phyloP scores from a whole-genome alignment of 2,797 vertebrate species.

The Pseudochirops corinnae region DNA sequence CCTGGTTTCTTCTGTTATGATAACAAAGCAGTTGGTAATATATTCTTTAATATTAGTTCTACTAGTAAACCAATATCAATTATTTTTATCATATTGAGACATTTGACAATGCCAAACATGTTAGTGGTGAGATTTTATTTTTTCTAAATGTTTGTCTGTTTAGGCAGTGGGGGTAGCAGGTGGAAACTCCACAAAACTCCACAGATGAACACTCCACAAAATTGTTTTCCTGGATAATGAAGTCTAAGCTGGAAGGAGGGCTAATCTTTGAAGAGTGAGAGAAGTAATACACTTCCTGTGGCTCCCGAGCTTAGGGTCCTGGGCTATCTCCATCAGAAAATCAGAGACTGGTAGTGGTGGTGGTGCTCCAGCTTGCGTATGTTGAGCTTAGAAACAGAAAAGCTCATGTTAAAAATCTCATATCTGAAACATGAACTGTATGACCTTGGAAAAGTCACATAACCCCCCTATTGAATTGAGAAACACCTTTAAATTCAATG shows the following conservation, averaged over 20 bases:
- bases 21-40: not conserved
- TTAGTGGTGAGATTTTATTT: not conserved
- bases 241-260: not conserved
- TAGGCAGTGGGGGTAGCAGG: not conserved
- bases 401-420: not conserved
- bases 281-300: not conserved
- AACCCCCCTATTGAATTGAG: not conserved
- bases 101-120: not conserved
- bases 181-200: no score
- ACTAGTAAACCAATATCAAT: not conserved
- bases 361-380: not conserved
- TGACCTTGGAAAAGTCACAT: not conserved
- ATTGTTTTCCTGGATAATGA: not conserved
- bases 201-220: not conserved
- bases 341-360: not conserved
- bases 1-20: not conserved
- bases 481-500: not conserved
- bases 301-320: not conserved
- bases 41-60: not conserved
- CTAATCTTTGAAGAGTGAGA: not conserved
- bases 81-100: not conserved
- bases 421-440: not conserved
- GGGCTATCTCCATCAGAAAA: not conserved
- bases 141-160: not conserved
- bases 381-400: not conserved